Percentiles rank a stretch among this genome's conserved stretches.
Evolutionary conservation across 1,140 invertebrate species (phyloP).

Genomic region (Hylaeus anthracinus): DNA sequence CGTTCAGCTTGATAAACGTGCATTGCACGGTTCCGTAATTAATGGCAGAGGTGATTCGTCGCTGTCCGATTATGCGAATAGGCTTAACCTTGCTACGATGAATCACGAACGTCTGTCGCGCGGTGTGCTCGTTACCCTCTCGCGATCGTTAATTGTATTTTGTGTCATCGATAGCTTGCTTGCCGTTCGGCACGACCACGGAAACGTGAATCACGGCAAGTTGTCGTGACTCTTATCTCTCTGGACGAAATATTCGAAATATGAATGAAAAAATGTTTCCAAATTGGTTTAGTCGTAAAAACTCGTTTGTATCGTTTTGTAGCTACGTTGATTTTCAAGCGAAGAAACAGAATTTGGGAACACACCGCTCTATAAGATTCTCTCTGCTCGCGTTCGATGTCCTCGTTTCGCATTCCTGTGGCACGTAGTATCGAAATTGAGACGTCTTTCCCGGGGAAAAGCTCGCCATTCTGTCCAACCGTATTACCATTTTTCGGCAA

Average conservation of each 20-base stretch:
- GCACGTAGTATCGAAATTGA: constrained; percentile 31
- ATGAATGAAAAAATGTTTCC: too few relatives aligned
- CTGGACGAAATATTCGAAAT: too few relatives aligned
- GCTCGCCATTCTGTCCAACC: constrained; percentile 24
- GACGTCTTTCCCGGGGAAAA: constrained; percentile 20
- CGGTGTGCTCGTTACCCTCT: background rate
- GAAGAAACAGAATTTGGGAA: background rate
- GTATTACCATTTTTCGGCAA: constrained; percentile 55
- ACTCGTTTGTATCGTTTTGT: too few relatives aligned
- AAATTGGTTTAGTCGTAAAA: too few relatives aligned
- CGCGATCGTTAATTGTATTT: background rate
- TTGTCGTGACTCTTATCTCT: background rate
- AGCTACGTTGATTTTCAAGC: background rate
- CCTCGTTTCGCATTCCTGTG: constrained; percentile 33
- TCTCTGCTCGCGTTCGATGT: background rate
- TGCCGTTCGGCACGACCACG: background rate
- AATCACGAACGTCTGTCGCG: constrained; percentile 35
- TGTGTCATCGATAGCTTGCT: background rate
- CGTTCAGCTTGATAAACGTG: constrained; percentile 50
- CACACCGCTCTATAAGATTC: background rate
- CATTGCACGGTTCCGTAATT: constrained; percentile 45
- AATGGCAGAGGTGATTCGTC: constrained; percentile 51
- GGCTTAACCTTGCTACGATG: constrained; percentile 36
- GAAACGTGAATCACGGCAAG: background rate
- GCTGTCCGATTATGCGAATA: constrained; percentile 57